Evolutionary conservation across 2,113 vertebrate genomes (phyloP).

Genomic region (Paramisgurnus dabryanus): DNA sequence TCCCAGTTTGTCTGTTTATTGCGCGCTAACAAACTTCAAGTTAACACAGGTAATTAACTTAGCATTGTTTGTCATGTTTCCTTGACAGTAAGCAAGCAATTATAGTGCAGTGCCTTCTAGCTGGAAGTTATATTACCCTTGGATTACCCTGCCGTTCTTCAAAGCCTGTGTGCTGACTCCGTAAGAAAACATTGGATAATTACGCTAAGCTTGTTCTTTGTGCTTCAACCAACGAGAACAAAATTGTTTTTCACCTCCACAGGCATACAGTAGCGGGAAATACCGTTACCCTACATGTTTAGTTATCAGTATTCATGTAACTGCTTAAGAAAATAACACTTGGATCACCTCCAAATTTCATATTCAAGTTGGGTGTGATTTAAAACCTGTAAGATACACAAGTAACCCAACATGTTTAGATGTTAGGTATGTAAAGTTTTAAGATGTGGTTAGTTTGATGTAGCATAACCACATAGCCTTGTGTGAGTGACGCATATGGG

Average conservation of each 20-base stretch:
- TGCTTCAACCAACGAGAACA: constrained; percentile 47
- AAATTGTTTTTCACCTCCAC: constrained; percentile 22
- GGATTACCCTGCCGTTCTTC: constrained; percentile 62
- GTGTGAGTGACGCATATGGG: constrained; percentile 38
- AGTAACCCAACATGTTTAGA: neutral
- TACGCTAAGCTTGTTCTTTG: constrained; percentile 58
- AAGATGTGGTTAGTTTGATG: constrained; percentile 14
- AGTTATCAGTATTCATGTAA: no score
- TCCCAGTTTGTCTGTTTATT: neutral
- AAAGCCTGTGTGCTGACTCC: constrained; percentile 57
- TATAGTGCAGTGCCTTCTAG: constrained; percentile 9
- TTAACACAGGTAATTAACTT: constrained; percentile 23
- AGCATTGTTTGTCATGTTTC: constrained; percentile 24
- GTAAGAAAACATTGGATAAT: constrained; percentile 60
- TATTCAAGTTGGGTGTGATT: neutral
- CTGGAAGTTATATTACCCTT: no score
- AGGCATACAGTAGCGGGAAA: neutral
- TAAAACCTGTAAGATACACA: neutral
- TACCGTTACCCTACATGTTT: neutral
- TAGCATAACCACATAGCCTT: constrained; percentile 35
- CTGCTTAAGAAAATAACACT: neutral
- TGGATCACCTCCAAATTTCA: neutral
- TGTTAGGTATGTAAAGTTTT: neutral
- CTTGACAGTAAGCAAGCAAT: constrained; percentile 34
- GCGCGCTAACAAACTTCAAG: neutral